A percentile compares a stretch with the other conserved stretches of the same genome.
Evolutionary conservation across 2,888 invertebrate genomes (phyloP).

Genomic region (Anticlea derivata): DNA sequence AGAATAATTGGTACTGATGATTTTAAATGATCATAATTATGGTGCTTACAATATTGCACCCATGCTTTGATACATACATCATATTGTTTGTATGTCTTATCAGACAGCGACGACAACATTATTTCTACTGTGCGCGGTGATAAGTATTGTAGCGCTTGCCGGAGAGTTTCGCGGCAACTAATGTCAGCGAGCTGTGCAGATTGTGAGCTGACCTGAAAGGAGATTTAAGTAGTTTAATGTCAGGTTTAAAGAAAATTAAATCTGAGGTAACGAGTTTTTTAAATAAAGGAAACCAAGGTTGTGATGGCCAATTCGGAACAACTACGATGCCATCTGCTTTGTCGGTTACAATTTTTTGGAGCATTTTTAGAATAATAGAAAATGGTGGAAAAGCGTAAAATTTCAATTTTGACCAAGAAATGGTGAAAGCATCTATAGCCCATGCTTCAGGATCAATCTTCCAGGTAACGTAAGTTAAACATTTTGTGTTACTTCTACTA

Average conservation of each 20-base stretch:
- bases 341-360: constrained; percentile 26
- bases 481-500: background rate
- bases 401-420: background rate
- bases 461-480: constrained; percentile 12
- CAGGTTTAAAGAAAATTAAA: constrained; percentile 15
- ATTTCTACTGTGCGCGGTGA: constrained; percentile 14
- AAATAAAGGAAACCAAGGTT: constrained; percentile 27
- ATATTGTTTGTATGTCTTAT: constrained; percentile 22
- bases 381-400: constrained; percentile 37
- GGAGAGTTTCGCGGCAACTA: constrained; percentile 28
- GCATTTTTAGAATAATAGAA: constrained; percentile 19
- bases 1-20: constrained; percentile 16
- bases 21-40: constrained; percentile 8
- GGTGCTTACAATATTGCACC: constrained; percentile 10
- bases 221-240: constrained; percentile 16
- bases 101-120: constrained; percentile 21
- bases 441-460: constrained; percentile 26
- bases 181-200: constrained; percentile 11
- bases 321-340: constrained; percentile 2
- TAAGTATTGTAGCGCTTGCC: constrained; percentile 11
- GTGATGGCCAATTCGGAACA: constrained; percentile 26
- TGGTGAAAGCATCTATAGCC: constrained; percentile 27
- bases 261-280: constrained; percentile 12
- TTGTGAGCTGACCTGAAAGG: constrained; percentile 24
- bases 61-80: constrained; percentile 18